phyloP scores from a whole-genome alignment of 2,113 vertebrate species.

The Oreochromis niloticus region DNA sequence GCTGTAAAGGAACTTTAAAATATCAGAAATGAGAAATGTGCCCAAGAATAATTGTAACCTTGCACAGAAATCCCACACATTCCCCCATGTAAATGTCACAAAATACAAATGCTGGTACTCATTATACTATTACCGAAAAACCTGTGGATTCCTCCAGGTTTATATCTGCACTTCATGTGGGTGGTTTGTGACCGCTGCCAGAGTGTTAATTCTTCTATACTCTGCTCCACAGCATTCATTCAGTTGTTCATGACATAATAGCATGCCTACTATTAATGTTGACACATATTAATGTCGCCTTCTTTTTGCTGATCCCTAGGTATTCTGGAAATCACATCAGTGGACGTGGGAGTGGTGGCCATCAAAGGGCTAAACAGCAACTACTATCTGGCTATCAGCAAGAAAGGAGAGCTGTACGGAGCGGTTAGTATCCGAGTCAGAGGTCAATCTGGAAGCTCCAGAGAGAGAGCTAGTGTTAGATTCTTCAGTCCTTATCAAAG shows the following conservation, averaged over 20 bases:
- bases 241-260: background rate
- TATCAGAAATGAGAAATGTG: conserved; percentile 33
- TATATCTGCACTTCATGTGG: background rate
- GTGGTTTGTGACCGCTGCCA: background rate
- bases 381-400: conserved; percentile 95
- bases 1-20: conserved; percentile 40
- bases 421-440: conserved; percentile 82
- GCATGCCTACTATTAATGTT: background rate
- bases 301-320: conserved; percentile 68
- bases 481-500: conserved; percentile 24
- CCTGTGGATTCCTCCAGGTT: background rate
- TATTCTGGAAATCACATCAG: conserved; percentile 94
- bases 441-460: conserved; percentile 38
- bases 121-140: background rate
- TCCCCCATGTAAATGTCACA: background rate
- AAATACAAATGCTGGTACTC: background rate
- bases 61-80: background rate
- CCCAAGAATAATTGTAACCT: conserved; percentile 1
- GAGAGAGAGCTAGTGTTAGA: conserved; percentile 30
- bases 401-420: conserved; percentile 91
- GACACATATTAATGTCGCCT: background rate
- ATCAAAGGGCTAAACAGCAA: conserved; percentile 92
- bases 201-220: background rate
- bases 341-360: conserved; percentile 93
- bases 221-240: background rate